A percentile compares a stretch with the other conserved stretches of the same genome.
phyloP scores from a whole-genome alignment of 2,797 vertebrate genomes.

The Catamblyrhynchus diadema region DNA sequence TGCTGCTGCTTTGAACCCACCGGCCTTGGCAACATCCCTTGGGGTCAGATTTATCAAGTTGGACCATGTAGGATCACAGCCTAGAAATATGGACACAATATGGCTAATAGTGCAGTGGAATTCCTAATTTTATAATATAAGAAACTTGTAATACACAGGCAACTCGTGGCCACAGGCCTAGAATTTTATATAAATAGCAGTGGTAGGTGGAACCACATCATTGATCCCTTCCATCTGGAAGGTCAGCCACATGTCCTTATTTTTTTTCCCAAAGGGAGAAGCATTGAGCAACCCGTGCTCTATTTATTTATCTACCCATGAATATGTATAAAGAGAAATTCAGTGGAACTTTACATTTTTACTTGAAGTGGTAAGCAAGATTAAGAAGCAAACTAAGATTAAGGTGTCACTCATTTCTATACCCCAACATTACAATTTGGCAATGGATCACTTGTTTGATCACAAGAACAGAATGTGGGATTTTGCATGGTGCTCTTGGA shows the following conservation, averaged over 20 bases:
- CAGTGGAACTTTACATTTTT: neutral
- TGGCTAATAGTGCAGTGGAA: neutral
- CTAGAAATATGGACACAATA: conserved; percentile 66
- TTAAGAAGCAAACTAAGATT: neutral
- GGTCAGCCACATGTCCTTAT: neutral
- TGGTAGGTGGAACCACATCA: neutral
- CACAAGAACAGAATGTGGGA: neutral
- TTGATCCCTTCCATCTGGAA: neutral
- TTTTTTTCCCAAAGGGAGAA: neutral
- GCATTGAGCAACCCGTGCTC: neutral
- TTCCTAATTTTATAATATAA: neutral
- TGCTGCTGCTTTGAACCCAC: conserved; percentile 79
- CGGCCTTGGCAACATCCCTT: conserved; percentile 80
- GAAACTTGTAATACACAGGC: neutral
- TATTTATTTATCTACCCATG: neutral
- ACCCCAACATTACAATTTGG: neutral
- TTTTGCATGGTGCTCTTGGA: neutral
- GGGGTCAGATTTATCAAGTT: conserved; percentile 82
- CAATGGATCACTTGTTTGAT: neutral
- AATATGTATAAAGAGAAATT: neutral
- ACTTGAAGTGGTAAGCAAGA: neutral
- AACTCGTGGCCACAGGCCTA: neutral
- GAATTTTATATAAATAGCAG: neutral
- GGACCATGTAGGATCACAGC: conserved; percentile 87
- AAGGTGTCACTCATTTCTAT: neutral